A percentile compares a stretch with the other conserved stretches of the same genome.
Evolutionary conservation across 2,888 invertebrate species (phyloP).

Genomic region (Cryptocheilus praepositus): DNA sequence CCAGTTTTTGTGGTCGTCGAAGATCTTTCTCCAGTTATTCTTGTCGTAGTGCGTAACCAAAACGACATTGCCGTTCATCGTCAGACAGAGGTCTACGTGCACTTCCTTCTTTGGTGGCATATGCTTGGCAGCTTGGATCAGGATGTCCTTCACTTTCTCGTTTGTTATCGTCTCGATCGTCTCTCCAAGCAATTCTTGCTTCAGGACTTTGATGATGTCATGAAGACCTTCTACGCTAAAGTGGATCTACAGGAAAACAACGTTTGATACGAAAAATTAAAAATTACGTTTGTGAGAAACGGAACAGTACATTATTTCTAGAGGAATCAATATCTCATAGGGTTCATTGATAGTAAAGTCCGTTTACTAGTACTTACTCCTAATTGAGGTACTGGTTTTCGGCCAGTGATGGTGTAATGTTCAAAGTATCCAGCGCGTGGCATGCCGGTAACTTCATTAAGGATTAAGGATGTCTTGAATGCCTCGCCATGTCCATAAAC

Average conservation of each 20-base stretch:
- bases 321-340: too few species aligned
- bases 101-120: conserved; percentile 38
- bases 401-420: conserved; percentile 46
- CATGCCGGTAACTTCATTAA: conserved; percentile 65
- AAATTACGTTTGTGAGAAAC: too few species aligned
- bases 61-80: conserved; percentile 47
- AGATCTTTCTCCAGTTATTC: conserved; percentile 20
- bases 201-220: conserved; percentile 29
- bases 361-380: conserved; percentile 46
- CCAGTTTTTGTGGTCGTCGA: conserved; percentile 18
- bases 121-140: conserved; percentile 41
- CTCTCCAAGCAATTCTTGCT: conserved; percentile 2
- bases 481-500: conserved; percentile 73
- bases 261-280: too few species aligned
- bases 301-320: too few species aligned
- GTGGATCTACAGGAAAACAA: conserved; percentile 41
- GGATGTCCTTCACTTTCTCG: conserved; percentile 45
- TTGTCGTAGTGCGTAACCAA: conserved; percentile 41
- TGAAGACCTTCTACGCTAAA: conserved; percentile 47
- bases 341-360: background rate
- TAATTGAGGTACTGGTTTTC: conserved; percentile 42
- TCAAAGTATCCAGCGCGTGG: conserved; percentile 65
- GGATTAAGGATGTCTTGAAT: conserved; percentile 59
- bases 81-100: conserved; percentile 53
- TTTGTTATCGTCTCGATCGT: conserved; percentile 27